Percentiles rank a stretch among this genome's conserved stretches.
phyloP scores from a whole-genome alignment of 2,888 invertebrate genomes.

The Chloroclysta siterata region DNA sequence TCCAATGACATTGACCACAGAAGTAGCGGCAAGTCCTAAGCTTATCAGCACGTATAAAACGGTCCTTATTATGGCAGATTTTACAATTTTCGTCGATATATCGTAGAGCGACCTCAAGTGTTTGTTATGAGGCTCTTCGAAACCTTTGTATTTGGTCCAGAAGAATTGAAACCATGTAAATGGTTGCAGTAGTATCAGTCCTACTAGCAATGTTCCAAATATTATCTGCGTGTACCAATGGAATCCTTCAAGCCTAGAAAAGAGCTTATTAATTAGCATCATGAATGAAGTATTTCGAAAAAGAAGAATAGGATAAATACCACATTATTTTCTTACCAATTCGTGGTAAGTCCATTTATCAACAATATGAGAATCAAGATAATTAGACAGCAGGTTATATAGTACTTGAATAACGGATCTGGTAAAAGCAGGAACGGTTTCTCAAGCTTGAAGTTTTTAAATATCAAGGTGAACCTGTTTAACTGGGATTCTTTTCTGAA shows the following conservation, averaged over 20 bases:
- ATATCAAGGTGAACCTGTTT: conserved; percentile 80
- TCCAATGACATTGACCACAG: conserved; percentile 87
- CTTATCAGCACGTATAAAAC: conserved; percentile 88
- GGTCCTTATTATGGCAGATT: conserved; percentile 86
- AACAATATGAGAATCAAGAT: conserved; percentile 65
- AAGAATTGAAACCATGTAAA: conserved; percentile 91
- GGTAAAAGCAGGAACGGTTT: conserved; percentile 89
- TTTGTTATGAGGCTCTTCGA: conserved; percentile 83
- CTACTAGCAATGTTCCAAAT: conserved; percentile 53
- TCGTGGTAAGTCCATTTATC: conserved; percentile 72
- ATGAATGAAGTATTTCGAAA: background rate
- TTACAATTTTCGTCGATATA: conserved; percentile 86
- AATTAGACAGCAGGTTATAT: conserved; percentile 72
- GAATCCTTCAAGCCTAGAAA: conserved; percentile 63
- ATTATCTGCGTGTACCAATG: conserved; percentile 65
- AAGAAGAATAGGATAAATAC: background rate
- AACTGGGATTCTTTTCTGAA: conserved; percentile 85
- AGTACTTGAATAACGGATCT: conserved; percentile 95
- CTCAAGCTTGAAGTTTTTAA: conserved; percentile 85
- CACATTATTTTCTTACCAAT: conserved; percentile 58
- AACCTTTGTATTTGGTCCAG: conserved; percentile 83
- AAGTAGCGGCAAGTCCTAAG: conserved; percentile 86
- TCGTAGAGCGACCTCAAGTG: conserved; percentile 85
- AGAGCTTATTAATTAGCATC: conserved; percentile 13
- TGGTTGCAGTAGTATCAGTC: conserved; percentile 84